Conservation (phyloP, 2,113 vertebrate species). For the Orthonyx spaldingii region DNA sequence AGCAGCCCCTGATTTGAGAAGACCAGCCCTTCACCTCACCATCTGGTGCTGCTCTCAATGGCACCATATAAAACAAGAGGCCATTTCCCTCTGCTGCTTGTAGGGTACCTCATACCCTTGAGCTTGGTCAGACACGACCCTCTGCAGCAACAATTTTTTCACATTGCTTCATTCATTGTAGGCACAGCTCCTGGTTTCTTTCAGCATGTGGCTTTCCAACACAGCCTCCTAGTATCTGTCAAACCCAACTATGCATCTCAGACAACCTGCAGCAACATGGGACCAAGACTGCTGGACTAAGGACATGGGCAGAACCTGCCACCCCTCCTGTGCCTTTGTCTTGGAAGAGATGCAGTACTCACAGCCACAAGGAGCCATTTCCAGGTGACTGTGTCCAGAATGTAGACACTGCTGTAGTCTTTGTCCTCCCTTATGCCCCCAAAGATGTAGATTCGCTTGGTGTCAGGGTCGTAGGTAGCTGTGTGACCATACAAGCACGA, state of each 20-base stretch:
- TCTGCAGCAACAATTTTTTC: not conserved
- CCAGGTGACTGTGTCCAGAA: slow-evolving; percentile 84
- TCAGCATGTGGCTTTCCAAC: not conserved
- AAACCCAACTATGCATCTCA: not conserved
- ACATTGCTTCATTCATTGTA: not conserved
- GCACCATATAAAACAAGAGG: not conserved
- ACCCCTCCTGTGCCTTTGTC: not conserved
- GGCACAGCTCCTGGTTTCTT: not conserved
- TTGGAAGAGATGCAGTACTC: slow-evolving; percentile 54
- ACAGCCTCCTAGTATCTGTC: not conserved
- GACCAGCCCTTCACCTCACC: not conserved
- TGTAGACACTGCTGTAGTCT: slow-evolving; percentile 71
- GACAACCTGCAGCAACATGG: not conserved
- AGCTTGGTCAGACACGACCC: not conserved
- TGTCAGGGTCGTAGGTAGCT: slow-evolving; percentile 84
- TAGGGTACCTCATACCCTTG: not conserved
- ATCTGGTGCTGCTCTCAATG: not conserved
- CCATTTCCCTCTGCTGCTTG: not conserved
- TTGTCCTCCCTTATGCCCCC: slow-evolving; percentile 79
- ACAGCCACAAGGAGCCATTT: slow-evolving; percentile 82
- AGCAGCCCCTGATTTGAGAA: not conserved
- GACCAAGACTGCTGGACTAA: not conserved
- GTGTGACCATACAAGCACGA: slow-evolving; percentile 75
- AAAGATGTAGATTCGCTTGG: slow-evolving; percentile 80
- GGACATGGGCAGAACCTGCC: not conserved